Base-by-base conservation (phyloP, 2,113 vertebrate genomes). In the Carassius auratus region DNA sequence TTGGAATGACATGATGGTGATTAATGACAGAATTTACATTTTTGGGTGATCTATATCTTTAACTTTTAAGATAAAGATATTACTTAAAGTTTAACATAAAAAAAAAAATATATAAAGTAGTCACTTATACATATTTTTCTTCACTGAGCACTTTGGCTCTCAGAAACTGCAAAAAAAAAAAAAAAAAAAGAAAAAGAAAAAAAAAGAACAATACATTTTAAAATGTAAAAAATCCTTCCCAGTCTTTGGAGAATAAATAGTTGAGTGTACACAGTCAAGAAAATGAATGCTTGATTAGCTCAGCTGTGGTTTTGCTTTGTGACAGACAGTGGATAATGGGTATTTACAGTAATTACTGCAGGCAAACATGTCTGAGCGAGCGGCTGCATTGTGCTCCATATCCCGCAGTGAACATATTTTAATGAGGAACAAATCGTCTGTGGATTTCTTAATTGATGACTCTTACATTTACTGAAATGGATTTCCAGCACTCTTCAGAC, bases 361-460 rank as follows among this genome's bases (percentile, higher is more conserved):
- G 66, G 59, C 75, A 81, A 85, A 86, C 79, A 77, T 15, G 80
- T 69, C 64, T 80, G 59, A 76, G 64, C 76, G 21, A n/a, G 77
- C 30, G 14, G 48, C 8, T 69, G 69, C 30, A 74, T 81, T 38
- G 61, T 62, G 77, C 62, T 80, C 45, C 12, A 21, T 77, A 21
- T 81, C 61, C 66, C 19, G 23, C 68, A 71, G 76, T 73, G 80
- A 61, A 79, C 68, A 76, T 88, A 84, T 78, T 87, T 86, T 84
- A 79, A 87, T 77, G 26, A 71, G 81, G 71, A 74, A 59, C 86
- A 86, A 90, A 88, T 89, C 76, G 71, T 80, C 87, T 81, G 87
- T 52, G 80, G 68, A 52, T 69, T 79, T 76, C 45, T 71, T 86
- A 85, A 88, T 82, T 83, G 86, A 89, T 86, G 84, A 87, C 76